Evolutionary conservation across 2,113 vertebrate species (phyloP).

Genomic region (Haemorhous mexicanus): DNA sequence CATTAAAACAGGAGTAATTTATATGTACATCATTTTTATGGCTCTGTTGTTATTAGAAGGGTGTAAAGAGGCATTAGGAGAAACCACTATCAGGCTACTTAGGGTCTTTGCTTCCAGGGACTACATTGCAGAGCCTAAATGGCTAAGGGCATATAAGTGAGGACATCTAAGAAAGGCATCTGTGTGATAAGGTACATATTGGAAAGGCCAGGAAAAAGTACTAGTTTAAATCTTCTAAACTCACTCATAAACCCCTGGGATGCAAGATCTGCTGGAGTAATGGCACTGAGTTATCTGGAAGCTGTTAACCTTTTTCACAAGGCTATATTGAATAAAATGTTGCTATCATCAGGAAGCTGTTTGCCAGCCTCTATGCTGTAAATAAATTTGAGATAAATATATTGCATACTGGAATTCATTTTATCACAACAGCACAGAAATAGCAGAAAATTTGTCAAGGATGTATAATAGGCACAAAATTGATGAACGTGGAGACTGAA

Average conservation of each 20-base stretch:
- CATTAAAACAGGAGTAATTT: slow-evolving; percentile 20
- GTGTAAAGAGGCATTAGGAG: background rate
- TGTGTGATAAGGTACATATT: background rate
- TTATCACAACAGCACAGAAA: background rate
- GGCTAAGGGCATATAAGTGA: background rate
- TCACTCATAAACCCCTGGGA: background rate
- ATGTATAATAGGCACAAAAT: background rate
- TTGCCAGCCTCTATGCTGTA: background rate
- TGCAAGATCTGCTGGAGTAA: background rate
- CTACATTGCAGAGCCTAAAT: background rate
- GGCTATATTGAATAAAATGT: background rate
- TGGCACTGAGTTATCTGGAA: background rate
- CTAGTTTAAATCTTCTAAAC: background rate
- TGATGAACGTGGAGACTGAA: background rate
- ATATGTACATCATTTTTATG: slow-evolving; percentile 48
- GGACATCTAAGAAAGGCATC: background rate
- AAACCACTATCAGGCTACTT: background rate
- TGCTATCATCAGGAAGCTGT: background rate
- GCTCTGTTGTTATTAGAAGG: background rate
- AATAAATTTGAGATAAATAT: background rate
- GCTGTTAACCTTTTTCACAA: background rate
- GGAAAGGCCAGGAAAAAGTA: background rate
- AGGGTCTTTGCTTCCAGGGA: background rate
- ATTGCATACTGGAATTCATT: background rate
- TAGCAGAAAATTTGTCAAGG: background rate